phyloP scores from a whole-genome alignment of 1,140 invertebrate species.

The Fopius arisanus region DNA sequence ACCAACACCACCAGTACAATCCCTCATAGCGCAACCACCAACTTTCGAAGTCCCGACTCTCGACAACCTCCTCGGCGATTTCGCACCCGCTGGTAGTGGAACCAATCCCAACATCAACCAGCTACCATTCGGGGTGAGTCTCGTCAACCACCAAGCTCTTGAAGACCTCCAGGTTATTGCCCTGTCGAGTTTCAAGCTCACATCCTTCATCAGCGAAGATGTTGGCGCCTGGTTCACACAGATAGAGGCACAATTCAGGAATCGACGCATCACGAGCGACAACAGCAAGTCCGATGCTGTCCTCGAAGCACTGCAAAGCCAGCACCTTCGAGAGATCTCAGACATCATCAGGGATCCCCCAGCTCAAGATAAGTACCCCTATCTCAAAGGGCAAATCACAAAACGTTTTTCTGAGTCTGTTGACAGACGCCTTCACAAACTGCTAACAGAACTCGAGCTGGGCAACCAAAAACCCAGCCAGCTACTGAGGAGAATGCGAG shows the following conservation, averaged over 20 bases:
- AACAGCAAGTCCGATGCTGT: conserved; percentile 35
- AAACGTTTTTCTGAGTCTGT: conserved; percentile 16
- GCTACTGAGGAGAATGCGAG: not conserved
- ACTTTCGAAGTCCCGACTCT: no score
- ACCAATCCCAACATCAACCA: no score
- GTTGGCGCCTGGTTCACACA: no score
- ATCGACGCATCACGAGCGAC: conserved; percentile 27
- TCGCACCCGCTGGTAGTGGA: no score
- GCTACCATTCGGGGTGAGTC: no score
- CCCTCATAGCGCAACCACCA: no score
- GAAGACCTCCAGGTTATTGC: no score
- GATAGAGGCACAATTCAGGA: conserved; percentile 41
- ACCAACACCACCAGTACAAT: no score
- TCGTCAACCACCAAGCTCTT: no score
- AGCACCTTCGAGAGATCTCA: not conserved
- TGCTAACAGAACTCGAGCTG: conserved; percentile 12
- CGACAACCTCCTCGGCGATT: no score
- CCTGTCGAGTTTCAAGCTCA: no score
- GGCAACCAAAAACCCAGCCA: conserved; percentile 36
- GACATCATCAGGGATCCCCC: conserved; percentile 31
- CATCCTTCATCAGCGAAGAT: no score
- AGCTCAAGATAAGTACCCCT: conserved; percentile 22
- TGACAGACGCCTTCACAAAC: conserved; percentile 10
- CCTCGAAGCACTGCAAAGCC: conserved; percentile 21
- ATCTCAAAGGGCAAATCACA: conserved; percentile 25